Percentiles rank a stretch among this genome's conserved stretches.
Conservation (phyloP, 2,888 invertebrate species). For the Hypomecis punctinalis region DNA sequence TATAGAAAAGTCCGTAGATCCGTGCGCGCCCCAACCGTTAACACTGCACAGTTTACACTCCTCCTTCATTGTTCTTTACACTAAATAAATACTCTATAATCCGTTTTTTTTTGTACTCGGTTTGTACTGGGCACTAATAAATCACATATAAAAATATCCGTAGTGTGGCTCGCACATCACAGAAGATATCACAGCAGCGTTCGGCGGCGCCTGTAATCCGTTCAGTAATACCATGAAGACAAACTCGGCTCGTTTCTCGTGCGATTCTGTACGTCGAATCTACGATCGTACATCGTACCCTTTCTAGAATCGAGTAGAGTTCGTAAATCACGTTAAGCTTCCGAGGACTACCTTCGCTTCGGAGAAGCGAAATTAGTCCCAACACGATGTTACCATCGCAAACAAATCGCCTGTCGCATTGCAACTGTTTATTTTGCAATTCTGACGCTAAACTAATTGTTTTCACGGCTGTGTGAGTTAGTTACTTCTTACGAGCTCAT, state of each 20-base stretch:
- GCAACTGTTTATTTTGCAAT: constrained; percentile 47
- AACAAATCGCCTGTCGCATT: constrained; percentile 58
- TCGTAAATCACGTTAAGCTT: constrained; percentile 42
- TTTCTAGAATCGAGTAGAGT: constrained; percentile 42
- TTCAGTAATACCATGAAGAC: constrained; percentile 43
- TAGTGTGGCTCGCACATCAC: constrained; percentile 80
- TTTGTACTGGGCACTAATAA: constrained; percentile 84
- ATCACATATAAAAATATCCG: constrained; percentile 85
- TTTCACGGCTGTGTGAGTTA: constrained; percentile 40
- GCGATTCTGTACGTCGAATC: constrained; percentile 33
- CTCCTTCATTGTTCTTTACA: constrained; percentile 75
- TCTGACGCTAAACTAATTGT: constrained; percentile 50
- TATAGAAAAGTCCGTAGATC: constrained; percentile 80
- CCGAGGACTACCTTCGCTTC: constrained; percentile 44
- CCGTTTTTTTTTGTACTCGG: constrained; percentile 85
- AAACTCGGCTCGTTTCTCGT: constrained; percentile 40
- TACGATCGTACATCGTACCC: constrained; percentile 32
- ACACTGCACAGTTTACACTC: constrained; percentile 82
- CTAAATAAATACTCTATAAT: constrained; percentile 64
- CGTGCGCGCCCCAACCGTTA: constrained; percentile 74
- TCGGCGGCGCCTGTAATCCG: constrained; percentile 69
- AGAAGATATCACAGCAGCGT: constrained; percentile 82
- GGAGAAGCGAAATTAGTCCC: constrained; percentile 51
- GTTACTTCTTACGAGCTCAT: constrained; percentile 30
- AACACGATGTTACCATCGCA: constrained; percentile 55